Conservation (phyloP, 2,888 invertebrate species). For the Melikaiella ostensackeni region DNA sequence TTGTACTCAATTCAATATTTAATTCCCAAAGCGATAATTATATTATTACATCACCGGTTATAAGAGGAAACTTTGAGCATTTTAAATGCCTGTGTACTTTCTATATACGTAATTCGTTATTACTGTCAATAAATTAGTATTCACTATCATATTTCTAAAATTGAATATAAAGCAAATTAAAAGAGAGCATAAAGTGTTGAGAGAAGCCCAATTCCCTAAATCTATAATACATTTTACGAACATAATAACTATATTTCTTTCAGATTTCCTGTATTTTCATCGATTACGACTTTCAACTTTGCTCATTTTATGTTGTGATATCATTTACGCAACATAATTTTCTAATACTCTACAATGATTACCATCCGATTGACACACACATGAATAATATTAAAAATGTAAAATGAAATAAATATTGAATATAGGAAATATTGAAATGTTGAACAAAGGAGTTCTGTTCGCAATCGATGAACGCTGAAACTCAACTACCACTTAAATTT, state of each 20-base stretch:
- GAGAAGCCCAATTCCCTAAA: neutral
- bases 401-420: neutral
- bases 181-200: slow-evolving; percentile 4
- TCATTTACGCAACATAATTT: neutral
- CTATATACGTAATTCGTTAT: neutral
- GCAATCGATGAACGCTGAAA: neutral
- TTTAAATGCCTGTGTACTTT: slow-evolving; percentile 1
- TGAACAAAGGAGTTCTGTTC: neutral
- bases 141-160: neutral
- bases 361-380: neutral
- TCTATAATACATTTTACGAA: neutral
- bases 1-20: slow-evolving; percentile 27
- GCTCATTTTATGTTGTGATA: neutral
- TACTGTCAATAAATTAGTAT: neutral
- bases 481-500: neutral
- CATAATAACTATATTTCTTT: neutral
- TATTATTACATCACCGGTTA: slow-evolving; percentile 8
- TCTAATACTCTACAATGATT: neutral
- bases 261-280: neutral
- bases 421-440: too few species aligned
- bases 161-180: neutral
- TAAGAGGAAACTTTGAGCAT: slow-evolving; percentile 16
- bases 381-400: neutral
- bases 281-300: neutral
- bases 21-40: slow-evolving; percentile 9